Base-by-base conservation (phyloP, 2,113 vertebrate genomes). In the Xenopus tropicalis region DNA sequence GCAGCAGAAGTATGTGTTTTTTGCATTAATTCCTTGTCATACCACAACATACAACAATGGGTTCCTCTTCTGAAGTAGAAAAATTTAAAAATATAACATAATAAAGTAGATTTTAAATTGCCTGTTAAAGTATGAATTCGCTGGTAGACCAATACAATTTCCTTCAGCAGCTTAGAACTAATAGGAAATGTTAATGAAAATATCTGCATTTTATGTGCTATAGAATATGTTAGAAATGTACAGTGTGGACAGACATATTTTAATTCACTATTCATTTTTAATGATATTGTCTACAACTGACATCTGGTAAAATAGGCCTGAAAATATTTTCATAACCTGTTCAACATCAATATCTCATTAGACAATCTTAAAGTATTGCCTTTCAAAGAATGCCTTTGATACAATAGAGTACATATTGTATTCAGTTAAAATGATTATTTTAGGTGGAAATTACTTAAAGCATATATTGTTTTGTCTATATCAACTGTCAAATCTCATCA, bases 241-340 rank as follows among this genome's bases (percentile, higher is more conserved):
- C 52, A 54, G 17, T 19, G 1, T 62, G 16, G 61, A 29, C 12
- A 37, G 61, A 14, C 13, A 19, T 62, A 62, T 19, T 25, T 62
- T 62, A 29, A 37, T 62, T 54, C n/a, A n/a, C n/a, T 54, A n/a
- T 48, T 48, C 16, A 17, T 54, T n/a, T n/a, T 63, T 63, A 63
- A 37, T 29, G 23, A 37, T 8, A 63, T 63, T 1, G 37, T 63
- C 14, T 63, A 29, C 0, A 11, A 19, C 2, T 25, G 25, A 63
- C 61, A 63, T 25, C 12, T 25, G 25, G 25, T 4, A 19, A 63
- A 19, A 20, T 8, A 63, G 58, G 25, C 61, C 25, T 29, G 19
- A 63, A 42, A 16, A 6, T 37, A 63, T 29, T 42, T 37, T 63
- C 24, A 63, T 29, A 9, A 37, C 23, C 24, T 16, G n/a, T 54